phyloP scores from a whole-genome alignment of 2,113 vertebrate genomes.

The Grantiella picta region DNA sequence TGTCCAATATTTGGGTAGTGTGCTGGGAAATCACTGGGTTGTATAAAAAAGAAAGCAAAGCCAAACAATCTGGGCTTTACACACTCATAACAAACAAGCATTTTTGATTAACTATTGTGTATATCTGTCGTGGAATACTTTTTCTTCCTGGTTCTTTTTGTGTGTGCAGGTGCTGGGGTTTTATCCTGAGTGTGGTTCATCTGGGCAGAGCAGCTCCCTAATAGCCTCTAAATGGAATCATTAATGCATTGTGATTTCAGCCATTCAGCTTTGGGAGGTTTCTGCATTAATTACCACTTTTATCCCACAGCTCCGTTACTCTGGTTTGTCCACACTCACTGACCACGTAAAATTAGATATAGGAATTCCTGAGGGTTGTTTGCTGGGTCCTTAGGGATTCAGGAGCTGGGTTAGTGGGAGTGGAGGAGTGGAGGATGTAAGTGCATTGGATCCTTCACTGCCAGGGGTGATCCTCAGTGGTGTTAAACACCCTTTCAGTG shows the following conservation, averaged over 20 bases:
- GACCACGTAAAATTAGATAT: neutral
- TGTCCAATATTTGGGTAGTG: neutral
- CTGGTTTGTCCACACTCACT: neutral
- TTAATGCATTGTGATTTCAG: constrained; percentile 54
- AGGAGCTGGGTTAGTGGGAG: neutral
- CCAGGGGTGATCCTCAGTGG: neutral
- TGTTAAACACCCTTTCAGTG: neutral
- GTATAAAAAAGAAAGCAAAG: neutral
- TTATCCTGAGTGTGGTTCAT: constrained; percentile 18
- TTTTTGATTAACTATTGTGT: constrained; percentile 30
- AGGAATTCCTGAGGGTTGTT: neutral
- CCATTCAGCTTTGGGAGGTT: constrained; percentile 20
- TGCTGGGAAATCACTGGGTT: neutral
- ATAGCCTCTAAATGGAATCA: constrained; percentile 47
- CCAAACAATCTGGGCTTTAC: neutral
- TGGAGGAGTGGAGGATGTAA: no score
- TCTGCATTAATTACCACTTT: constrained; percentile 41
- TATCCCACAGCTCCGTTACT: neutral
- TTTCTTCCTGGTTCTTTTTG: constrained; percentile 24
- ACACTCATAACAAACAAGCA: neutral
- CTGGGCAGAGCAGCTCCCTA: constrained; percentile 1
- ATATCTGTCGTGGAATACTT: constrained; percentile 1
- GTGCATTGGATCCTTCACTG: neutral
- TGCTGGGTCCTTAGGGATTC: neutral
- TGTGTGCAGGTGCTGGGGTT: constrained; percentile 48